These are phyloP conservation scores for Masticophis lateralis DNA, from an alignment of 2,797 vertebrate species.

Conservation along the genomic window DNA sequence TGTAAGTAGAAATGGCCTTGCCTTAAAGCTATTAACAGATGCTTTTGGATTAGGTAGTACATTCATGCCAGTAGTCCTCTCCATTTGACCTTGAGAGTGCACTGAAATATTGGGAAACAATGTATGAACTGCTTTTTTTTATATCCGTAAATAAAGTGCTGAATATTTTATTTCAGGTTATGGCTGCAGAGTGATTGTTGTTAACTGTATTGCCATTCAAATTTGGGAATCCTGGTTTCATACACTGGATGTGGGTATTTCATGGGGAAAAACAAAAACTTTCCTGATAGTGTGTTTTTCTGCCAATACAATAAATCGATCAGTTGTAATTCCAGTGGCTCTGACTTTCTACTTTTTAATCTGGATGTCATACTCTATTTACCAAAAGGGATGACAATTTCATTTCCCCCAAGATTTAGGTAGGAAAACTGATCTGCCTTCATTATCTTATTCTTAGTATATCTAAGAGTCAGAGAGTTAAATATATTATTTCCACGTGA, in stretches of 20 bases:
- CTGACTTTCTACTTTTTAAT: not conserved
- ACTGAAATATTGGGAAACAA: not conserved
- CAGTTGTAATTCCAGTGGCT: not conserved
- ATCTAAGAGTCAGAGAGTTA: not conserved
- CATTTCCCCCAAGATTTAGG: not conserved
- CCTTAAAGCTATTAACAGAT: not conserved
- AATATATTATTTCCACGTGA: not conserved
- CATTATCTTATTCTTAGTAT: not conserved
- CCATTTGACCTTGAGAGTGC: not conserved
- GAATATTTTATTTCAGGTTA: not conserved
- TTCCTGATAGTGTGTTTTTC: not conserved
- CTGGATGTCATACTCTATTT: not conserved
- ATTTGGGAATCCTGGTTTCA: not conserved
- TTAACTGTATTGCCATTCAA: not conserved
- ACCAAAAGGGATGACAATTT: not conserved
- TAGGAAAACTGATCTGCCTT: not conserved
- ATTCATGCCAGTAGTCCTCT: not conserved
- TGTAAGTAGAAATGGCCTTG: not conserved
- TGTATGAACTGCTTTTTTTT: not conserved
- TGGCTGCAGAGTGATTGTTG: not conserved
- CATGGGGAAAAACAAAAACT: not conserved
- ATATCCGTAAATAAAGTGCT: not conserved
- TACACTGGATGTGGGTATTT: not conserved
- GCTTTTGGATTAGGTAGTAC: not conserved
- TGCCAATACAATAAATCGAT: constrained; percentile 4